phyloP scores from a whole-genome alignment of 2,113 vertebrate genomes.

The Cettia cetti region DNA sequence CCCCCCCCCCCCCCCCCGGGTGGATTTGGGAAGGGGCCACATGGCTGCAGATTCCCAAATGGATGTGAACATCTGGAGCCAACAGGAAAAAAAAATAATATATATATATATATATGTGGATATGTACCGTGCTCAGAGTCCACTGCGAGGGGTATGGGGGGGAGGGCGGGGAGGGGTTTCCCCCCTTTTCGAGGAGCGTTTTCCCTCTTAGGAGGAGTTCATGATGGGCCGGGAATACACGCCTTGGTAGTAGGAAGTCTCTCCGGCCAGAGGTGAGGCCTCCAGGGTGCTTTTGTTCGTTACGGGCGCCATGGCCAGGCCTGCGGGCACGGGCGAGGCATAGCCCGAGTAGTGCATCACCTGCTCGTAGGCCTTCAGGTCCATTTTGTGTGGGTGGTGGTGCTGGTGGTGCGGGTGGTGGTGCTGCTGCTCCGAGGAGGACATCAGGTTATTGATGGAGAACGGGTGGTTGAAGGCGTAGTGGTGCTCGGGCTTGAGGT shows the following conservation, averaged over 20 bases:
- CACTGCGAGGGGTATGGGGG: neutral
- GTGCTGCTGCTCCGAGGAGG: slow-evolving; percentile 95
- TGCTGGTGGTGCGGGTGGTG: slow-evolving; percentile 82
- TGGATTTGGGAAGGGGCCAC: neutral
- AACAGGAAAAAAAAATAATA: neutral
- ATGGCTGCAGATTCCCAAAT: neutral
- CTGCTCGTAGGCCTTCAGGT: slow-evolving; percentile 98
- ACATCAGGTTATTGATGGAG: slow-evolving; percentile 99
- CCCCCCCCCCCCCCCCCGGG: neutral
- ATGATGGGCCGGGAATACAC: slow-evolving; percentile 97
- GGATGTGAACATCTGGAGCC: neutral
- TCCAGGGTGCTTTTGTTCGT: slow-evolving; percentile 92
- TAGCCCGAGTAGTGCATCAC: slow-evolving; percentile 98
- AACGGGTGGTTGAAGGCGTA: slow-evolving; percentile 99
- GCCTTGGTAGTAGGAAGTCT: slow-evolving; percentile 93
- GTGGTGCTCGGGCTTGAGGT: slow-evolving; percentile 97
- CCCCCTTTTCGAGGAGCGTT: neutral
- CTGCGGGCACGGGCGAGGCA: slow-evolving; percentile 90
- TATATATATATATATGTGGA: neutral
- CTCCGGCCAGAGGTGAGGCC: slow-evolving; percentile 84
- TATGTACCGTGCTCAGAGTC: slow-evolving; percentile 34
- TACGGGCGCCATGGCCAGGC: slow-evolving; percentile 92
- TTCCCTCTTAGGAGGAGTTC: slow-evolving; percentile 89
- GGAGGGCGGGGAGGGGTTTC: rapidly evolving
- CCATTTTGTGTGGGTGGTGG: slow-evolving; percentile 90